Base-by-base conservation (phyloP, 2,797 vertebrate genomes). In the Lacerta viridis region DNA sequence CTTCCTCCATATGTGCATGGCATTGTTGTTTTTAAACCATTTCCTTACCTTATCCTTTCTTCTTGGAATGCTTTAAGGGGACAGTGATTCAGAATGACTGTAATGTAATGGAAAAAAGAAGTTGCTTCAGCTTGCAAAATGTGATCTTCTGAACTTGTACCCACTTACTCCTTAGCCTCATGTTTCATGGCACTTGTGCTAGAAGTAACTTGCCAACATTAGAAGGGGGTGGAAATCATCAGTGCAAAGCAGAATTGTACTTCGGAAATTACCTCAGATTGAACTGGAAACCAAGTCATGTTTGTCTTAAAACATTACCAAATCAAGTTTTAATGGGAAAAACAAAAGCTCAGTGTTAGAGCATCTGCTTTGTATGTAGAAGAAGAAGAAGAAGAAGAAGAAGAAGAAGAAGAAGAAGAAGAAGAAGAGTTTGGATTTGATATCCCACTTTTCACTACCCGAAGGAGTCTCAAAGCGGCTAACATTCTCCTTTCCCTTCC, bases 131-230 rank as follows among this genome's bases (percentile, higher is more conserved):
- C 29, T 92, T 77, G 68, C 33, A 27, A 83, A 74, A 80, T 71
- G n/a, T 33, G 27, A 68, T 80, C 72, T 88, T 92, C 87, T 61
- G 86, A 85, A 78, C 79, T 91, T 88, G 55, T n/a, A 80, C 72
- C 83, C 90, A 92, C 84, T 92, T 92, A 87, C 46, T 88, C 89
- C 91, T 89, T 88, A 85, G 85, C 77, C 74, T 92, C 1, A 0
- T 84, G 85, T 93, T 89, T 91, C 86, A 85, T 81, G 55, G 86
- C 41, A 64, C 1, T 1, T 64, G 27, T 81, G 50, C 59, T 85
- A 92, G 27, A 74, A 89, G 82, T 78, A 85, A 88, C 91, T 88
- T 91, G 50, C 89, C 59, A 90, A 74, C 25, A 25, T 80, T 61
- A 7, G 77, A 25, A 13, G 27, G 2, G 29, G 46, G 46, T 15